These are phyloP conservation scores for Panthera leo DNA, from an alignment of 2,113 vertebrate genomes.

Conservation along the genomic window DNA sequence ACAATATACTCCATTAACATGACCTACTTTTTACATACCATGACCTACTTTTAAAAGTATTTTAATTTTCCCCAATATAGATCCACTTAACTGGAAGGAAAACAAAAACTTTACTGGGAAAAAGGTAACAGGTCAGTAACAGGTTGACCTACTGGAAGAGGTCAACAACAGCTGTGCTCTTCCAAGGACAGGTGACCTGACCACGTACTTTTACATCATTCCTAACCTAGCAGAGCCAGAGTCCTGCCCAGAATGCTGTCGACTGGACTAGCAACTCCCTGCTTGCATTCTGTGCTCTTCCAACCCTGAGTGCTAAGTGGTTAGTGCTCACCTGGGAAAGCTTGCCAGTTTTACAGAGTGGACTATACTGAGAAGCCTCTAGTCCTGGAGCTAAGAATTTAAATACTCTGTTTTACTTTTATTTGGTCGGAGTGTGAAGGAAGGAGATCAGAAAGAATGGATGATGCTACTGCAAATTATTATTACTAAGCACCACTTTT, in stretches of 20 bases:
- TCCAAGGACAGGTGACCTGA: not conserved
- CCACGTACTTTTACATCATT: too few relatives aligned
- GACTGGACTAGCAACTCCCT: too few relatives aligned
- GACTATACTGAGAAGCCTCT: not conserved
- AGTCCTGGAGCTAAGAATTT: not conserved
- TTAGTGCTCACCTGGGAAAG: not conserved
- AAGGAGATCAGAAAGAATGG: not conserved
- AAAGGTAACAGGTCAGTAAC: too few relatives aligned
- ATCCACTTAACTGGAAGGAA: not conserved
- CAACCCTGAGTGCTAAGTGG: not conserved
- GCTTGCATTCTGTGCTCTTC: not conserved
- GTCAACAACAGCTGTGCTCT: not conserved
- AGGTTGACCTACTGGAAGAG: not conserved
- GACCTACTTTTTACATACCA: not conserved
- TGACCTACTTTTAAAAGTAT: not conserved
- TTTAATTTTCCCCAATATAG: not conserved
- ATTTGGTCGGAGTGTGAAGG: not conserved
- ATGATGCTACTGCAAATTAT: not conserved
- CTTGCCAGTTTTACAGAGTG: not conserved
- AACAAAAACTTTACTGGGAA: not conserved
- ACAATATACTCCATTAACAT: not conserved
- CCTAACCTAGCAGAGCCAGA: not conserved
- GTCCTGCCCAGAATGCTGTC: rapidly evolving
- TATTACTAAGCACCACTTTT: not conserved
- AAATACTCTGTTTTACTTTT: not conserved